Evolutionary conservation across 1,140 invertebrate species (phyloP).

Genomic region (Drosophila serrata): DNA sequence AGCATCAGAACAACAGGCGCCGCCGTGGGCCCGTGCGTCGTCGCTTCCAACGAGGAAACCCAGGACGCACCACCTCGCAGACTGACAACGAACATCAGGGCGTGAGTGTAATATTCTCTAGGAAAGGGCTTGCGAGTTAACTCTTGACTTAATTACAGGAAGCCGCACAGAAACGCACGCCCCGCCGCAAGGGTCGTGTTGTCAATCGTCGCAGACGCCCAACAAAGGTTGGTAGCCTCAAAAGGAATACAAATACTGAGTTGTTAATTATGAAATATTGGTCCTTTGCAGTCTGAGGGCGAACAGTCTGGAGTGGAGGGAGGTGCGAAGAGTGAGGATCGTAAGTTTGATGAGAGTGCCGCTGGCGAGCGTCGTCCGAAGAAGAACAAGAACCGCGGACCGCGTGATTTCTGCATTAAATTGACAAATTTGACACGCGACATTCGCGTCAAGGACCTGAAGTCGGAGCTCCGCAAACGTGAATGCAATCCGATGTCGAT

Average conservation of each 20-base stretch:
- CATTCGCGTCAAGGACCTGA: conserved; percentile 88
- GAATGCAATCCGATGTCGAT: conserved; percentile 88
- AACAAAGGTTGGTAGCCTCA: conserved; percentile 63
- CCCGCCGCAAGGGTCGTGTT: conserved; percentile 75
- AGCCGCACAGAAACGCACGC: conserved; percentile 73
- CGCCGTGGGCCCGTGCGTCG: conserved; percentile 80
- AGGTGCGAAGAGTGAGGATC: conserved; percentile 79
- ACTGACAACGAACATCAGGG: conserved; percentile 82
- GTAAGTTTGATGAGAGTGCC: conserved; percentile 68
- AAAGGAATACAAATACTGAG: not conserved
- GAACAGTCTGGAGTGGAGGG: conserved; percentile 81
- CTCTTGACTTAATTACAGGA: conserved; percentile 39
- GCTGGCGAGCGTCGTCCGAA: conserved; percentile 67
- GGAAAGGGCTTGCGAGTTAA: not conserved
- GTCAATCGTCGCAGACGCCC: conserved; percentile 76
- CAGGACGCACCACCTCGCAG: conserved; percentile 82
- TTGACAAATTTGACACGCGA: conserved; percentile 87
- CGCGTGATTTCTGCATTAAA: conserved; percentile 87
- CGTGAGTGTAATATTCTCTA: conserved; percentile 34
- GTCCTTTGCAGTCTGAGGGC: conserved; percentile 71
- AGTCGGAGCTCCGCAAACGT: conserved; percentile 87
- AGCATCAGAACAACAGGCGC: conserved; percentile 82
- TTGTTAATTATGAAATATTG: not conserved
- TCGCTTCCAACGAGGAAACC: conserved; percentile 78
- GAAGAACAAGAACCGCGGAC: conserved; percentile 67